Base-by-base conservation (phyloP, 2,888 invertebrate genomes). In the Exocentrus adspersus region DNA sequence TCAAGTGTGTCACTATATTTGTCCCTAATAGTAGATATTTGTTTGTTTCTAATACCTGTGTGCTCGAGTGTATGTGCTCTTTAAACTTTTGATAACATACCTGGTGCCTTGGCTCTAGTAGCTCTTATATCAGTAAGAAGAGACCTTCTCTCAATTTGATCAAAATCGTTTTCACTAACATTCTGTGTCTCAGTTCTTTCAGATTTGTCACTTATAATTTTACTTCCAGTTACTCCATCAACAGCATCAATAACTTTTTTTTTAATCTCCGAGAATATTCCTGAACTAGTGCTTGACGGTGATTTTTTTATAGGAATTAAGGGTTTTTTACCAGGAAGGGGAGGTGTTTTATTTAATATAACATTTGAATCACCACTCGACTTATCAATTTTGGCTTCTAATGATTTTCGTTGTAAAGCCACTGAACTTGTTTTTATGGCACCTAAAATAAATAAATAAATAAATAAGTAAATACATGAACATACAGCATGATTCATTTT, bases 91-190 rank as follows among this genome's bases (percentile, higher is more conserved):
- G 24, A 24, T 5, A 5, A 61, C 67, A 74, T 72, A 81, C 81
- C 84, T 30, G 91, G 90, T 65, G 88, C 88, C 82, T 88, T 88
- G 10, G 87, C 89, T 71, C 89, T 85, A 72, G 87, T 87, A 9
- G 89, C 90, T 59, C 91, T 83, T 61, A 90, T 88, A 78, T 91
- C 91, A 42, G 86, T 85, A 58, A 91, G 83, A 72, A 90, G 85
- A 1, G 87, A 85, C 46, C 75, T 71, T 62, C 91, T 84, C 78
- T 90, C 90, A 14, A 91, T 86, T 66, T 88, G 87, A 83, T 91
- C 91, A 80, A 91, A 90, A 1, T 85, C 86, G 66, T 81, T 81
- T 48, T 83, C 64, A 62, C 78, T 78, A 4, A 10, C 21, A 42
- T 69, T 71, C 50, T 71, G 77, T 42, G 76, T 70, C 2, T 76